A percentile compares a stretch with the other conserved stretches of the same genome.
These are phyloP conservation scores for Dioctria linearis DNA, from an alignment of 2,888 invertebrate species.

Conservation along the genomic window DNA sequence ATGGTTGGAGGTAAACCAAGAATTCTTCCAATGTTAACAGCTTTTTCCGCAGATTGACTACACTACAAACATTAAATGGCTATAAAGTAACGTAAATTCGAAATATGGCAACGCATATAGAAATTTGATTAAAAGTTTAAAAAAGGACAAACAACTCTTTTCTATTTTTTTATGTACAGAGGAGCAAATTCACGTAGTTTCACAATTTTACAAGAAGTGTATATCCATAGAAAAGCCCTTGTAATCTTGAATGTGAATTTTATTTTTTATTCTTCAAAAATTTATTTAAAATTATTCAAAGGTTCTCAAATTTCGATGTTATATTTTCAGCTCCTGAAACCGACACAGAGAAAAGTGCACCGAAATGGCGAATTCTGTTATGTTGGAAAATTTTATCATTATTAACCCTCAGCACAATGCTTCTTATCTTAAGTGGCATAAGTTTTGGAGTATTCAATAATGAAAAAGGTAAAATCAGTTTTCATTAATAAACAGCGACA, in stretches of 20 bases:
- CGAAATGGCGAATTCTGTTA: constrained; percentile 1
- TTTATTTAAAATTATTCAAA: background rate
- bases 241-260: background rate
- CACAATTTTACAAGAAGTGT: background rate
- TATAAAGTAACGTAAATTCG: too few species aligned
- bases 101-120: too few species aligned
- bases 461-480: background rate
- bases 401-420: constrained; percentile 5
- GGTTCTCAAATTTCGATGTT: background rate
- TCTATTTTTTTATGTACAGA: too few species aligned
- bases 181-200: too few species aligned
- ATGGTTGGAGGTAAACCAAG: too few species aligned
- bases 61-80: too few species aligned
- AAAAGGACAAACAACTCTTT: too few species aligned
- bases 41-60: too few species aligned
- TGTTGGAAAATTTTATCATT: constrained; percentile 37
- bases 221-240: too few species aligned
- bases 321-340: constrained; percentile 2
- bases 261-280: too few species aligned
- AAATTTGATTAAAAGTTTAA: too few species aligned
- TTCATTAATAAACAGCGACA: background rate
- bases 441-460: constrained; percentile 7
- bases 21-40: too few species aligned
- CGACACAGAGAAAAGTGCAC: background rate
- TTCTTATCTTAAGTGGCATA: constrained; percentile 16